These are phyloP conservation scores for Venustoraphidia nigricollis DNA, from an alignment of 2,888 invertebrate genomes.

Conservation along the genomic window DNA sequence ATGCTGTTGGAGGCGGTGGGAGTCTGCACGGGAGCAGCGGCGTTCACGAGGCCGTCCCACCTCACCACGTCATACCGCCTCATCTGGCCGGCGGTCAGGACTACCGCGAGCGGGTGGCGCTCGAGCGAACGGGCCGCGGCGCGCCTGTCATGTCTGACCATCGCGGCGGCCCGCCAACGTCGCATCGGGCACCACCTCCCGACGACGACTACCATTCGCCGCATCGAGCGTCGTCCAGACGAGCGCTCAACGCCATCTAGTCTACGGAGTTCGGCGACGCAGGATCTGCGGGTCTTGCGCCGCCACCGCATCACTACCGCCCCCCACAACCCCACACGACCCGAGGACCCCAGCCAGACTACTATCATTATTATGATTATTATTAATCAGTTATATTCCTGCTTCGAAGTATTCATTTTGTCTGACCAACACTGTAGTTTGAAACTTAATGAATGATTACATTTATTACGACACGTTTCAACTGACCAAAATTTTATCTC, in stretches of 20 bases:
- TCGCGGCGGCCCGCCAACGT: not conserved
- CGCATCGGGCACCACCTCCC: not conserved
- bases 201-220: constrained; percentile 28
- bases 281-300: constrained; percentile 25
- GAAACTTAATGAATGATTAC: no score
- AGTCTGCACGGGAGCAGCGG: constrained; percentile 19
- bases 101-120: constrained; percentile 19
- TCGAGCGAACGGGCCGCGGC: constrained; percentile 5
- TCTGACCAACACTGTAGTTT: not conserved
- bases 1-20: constrained; percentile 23
- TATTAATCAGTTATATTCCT: not conserved
- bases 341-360: not conserved
- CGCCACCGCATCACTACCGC: constrained; percentile 27
- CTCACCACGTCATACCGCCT: constrained; percentile 22
- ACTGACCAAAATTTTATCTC: no score
- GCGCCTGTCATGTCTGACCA: constrained; percentile 8
- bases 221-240: constrained; percentile 44
- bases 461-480: no score
- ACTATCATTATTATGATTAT: constrained; percentile 6
- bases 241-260: constrained; percentile 63
- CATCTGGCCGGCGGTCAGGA: constrained; percentile 25
- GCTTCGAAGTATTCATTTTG: not conserved
- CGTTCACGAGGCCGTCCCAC: constrained; percentile 16
- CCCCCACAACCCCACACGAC: constrained; percentile 15
- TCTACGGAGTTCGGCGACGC: constrained; percentile 26